phyloP scores from a whole-genome alignment of 2,113 vertebrate genomes.

The Anoura caudifer region DNA sequence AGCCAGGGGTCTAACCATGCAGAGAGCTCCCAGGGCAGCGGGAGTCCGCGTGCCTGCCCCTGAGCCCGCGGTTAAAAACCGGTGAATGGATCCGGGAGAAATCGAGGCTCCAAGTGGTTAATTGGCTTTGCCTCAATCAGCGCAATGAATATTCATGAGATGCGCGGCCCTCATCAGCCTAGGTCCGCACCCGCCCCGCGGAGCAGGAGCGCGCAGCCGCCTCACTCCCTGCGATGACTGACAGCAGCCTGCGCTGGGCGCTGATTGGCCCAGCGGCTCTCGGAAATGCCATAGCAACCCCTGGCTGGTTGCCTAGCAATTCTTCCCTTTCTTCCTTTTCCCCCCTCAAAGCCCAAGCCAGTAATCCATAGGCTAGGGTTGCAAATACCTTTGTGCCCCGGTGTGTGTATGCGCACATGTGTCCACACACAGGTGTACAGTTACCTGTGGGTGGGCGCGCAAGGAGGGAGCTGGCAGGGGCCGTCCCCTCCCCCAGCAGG shows the following conservation, averaged over 20 bases:
- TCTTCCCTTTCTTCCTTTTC: slow-evolving; percentile 82
- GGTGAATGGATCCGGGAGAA: slow-evolving; percentile 76
- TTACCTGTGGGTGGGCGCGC: not conserved
- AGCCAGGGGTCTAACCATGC: not conserved
- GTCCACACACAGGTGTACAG: not conserved
- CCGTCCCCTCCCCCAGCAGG: not conserved
- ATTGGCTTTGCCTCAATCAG: slow-evolving; percentile 85
- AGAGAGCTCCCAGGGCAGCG: not conserved
- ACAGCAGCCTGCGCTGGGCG: slow-evolving; percentile 88
- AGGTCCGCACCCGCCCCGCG: slow-evolving; percentile 81
- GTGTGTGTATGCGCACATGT: not conserved
- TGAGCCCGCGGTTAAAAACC: slow-evolving; percentile 69
- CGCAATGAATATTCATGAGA: slow-evolving; percentile 87
- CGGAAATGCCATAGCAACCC: slow-evolving; percentile 98
- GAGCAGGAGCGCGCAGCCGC: not conserved
- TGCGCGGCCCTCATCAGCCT: slow-evolving; percentile 77
- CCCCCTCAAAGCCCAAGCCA: slow-evolving; percentile 84
- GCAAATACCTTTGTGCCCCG: slow-evolving; percentile 70
- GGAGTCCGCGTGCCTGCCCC: slow-evolving; percentile 39
- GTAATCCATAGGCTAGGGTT: slow-evolving; percentile 88
- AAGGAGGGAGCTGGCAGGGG: not conserved
- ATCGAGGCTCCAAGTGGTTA: slow-evolving; percentile 84
- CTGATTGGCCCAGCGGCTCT: slow-evolving; percentile 97
- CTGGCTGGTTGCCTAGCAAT: slow-evolving; percentile 96
- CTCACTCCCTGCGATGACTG: slow-evolving; percentile 87